A percentile compares a stretch with the other conserved stretches of the same genome.
Evolutionary conservation across 2,888 invertebrate genomes (phyloP).

Genomic region (Nomada fucata): DNA sequence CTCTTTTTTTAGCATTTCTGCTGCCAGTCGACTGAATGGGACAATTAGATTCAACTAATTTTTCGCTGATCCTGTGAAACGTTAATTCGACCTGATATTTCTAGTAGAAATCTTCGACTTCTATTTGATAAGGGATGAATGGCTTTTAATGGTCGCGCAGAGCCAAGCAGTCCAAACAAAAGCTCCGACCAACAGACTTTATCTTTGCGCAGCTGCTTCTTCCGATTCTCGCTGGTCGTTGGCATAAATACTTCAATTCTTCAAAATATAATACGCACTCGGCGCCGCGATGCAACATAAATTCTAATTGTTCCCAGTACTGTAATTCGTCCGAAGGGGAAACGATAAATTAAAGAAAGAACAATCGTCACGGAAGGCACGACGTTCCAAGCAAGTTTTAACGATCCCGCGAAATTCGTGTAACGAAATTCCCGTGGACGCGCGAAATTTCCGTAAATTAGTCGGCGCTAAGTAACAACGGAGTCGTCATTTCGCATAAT

Average conservation of each 20-base stretch:
- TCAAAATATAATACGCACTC: too few relatives aligned
- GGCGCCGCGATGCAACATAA: not conserved
- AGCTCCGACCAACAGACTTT: not conserved
- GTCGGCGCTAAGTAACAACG: conserved; percentile 48
- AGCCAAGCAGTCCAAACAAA: not conserved
- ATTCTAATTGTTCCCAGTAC: not conserved
- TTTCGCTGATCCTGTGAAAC: conserved; percentile 12
- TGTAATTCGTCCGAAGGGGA: not conserved
- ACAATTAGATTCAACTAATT: conserved; percentile 24
- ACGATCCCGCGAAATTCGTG: conserved; percentile 33
- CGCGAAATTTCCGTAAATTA: conserved; percentile 47
- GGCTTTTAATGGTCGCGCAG: too few relatives aligned
- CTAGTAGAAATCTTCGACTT: too few relatives aligned
- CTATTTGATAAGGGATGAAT: too few relatives aligned
- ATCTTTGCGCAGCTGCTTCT: not conserved
- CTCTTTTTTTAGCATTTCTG: conserved; percentile 2
- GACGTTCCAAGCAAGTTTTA: conserved; percentile 25
- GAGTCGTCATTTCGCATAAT: conserved; percentile 67
- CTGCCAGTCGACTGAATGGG: not conserved
- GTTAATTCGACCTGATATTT: not conserved
- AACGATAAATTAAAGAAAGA: not conserved
- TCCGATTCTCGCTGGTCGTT: too few relatives aligned
- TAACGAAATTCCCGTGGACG: conserved; percentile 31
- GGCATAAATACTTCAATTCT: too few relatives aligned
- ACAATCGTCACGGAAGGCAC: conserved; percentile 7